Evolutionary conservation across 2,888 invertebrate species (phyloP).

Genomic region (Sesia apiformis): DNA sequence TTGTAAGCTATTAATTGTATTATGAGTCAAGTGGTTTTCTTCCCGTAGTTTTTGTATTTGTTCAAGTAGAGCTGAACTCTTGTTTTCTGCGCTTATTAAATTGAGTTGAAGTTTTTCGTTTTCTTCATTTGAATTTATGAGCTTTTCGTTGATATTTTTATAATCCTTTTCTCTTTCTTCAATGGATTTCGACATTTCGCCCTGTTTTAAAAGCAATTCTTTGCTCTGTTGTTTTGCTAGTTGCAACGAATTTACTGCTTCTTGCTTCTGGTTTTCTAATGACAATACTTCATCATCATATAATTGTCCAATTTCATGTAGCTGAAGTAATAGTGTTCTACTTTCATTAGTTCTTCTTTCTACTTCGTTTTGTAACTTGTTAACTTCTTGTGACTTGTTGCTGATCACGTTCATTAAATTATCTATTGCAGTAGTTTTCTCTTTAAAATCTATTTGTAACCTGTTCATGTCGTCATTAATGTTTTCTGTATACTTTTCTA

Average conservation of each 20-base stretch:
- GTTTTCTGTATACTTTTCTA: constrained; percentile 38
- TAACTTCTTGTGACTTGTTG: constrained; percentile 42
- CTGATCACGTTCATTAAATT: constrained; percentile 35
- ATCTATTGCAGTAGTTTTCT: constrained; percentile 35
- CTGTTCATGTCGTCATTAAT: constrained; percentile 29
- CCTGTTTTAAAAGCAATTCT: constrained; percentile 28
- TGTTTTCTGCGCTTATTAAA: constrained; percentile 19
- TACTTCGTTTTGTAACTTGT: constrained; percentile 29
- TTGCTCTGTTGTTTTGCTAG: constrained; percentile 43
- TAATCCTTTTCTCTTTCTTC: constrained; percentile 21
- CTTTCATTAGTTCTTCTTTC: constrained; percentile 35
- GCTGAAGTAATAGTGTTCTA: constrained; percentile 21
- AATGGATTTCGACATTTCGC: constrained; percentile 20
- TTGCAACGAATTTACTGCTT: constrained; percentile 29
- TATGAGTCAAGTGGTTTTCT: constrained; percentile 21
- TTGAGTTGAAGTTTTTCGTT: constrained; percentile 20
- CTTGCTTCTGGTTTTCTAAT: constrained; percentile 36
- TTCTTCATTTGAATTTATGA: constrained; percentile 21
- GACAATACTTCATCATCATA: constrained; percentile 25
- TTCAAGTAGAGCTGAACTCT: constrained; percentile 26
- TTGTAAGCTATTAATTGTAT: constrained; percentile 29
- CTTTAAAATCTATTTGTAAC: constrained; percentile 27
- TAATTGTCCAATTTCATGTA: constrained; percentile 26
- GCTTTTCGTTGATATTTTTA: constrained; percentile 19
- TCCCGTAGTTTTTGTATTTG: constrained; percentile 37